Percentiles rank a stretch among this genome's conserved stretches.
Evolutionary conservation across 1,140 invertebrate species (phyloP).

Genomic region (Bombus haemorrhoidalis): DNA sequence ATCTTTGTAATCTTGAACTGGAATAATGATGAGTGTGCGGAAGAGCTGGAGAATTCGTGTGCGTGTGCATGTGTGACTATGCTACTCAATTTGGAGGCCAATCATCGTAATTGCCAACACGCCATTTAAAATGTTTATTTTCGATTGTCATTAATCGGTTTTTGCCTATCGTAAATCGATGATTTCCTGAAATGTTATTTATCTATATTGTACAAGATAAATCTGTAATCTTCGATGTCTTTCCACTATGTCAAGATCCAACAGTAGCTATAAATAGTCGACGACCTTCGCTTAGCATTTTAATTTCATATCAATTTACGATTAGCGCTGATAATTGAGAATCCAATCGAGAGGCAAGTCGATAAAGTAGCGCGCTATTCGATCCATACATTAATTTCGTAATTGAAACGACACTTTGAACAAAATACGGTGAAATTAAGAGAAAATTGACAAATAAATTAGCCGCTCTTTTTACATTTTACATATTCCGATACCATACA

Average conservation of each 20-base stretch:
- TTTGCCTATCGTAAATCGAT: background rate
- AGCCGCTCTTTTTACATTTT: background rate
- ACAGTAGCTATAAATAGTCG: background rate
- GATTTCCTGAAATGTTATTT: background rate
- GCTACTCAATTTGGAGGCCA: slow-evolving; percentile 49
- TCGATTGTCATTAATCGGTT: no score
- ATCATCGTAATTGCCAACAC: background rate
- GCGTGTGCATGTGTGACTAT: background rate
- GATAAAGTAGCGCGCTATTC: no score
- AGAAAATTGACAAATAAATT: slow-evolving; percentile 33
- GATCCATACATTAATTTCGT: slow-evolving; percentile 15
- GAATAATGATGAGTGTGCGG: slow-evolving; percentile 45
- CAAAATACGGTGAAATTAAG: background rate
- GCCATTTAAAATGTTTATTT: background rate
- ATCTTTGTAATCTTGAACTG: slow-evolving; percentile 58
- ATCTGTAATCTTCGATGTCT: background rate
- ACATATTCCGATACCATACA: background rate
- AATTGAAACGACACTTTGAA: slow-evolving; percentile 18
- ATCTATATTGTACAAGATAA: no score
- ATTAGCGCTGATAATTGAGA: background rate
- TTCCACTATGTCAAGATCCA: background rate
- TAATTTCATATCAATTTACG: background rate
- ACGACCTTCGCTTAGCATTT: background rate
- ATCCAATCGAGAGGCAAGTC: no score
- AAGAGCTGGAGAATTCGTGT: background rate